These are phyloP conservation scores for Rhinella marina DNA, from an alignment of 2,797 vertebrate genomes.

Conservation along the genomic window DNA sequence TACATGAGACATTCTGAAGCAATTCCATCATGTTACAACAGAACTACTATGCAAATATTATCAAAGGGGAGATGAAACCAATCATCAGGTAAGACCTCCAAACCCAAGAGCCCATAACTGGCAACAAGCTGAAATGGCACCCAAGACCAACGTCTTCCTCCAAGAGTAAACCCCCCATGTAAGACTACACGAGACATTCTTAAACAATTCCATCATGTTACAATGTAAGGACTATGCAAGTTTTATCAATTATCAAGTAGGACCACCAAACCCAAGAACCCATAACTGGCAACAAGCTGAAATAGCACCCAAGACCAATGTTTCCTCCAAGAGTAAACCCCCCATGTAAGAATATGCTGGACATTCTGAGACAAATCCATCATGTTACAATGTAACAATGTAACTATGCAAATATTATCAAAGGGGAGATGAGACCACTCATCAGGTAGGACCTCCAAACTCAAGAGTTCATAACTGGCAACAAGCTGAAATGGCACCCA, in stretches of 20 bases:
- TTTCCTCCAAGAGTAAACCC: neutral
- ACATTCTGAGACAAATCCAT: neutral
- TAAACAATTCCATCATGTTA: neutral
- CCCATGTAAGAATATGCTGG: neutral
- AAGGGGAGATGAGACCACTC: neutral
- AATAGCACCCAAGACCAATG: neutral
- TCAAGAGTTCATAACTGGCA: neutral
- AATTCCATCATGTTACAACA: neutral
- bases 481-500: neutral
- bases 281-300: neutral
- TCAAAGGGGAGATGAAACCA: neutral
- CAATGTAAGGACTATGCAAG: neutral
- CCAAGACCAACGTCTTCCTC: neutral
- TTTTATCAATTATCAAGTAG: neutral
- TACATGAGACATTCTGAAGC: neutral
- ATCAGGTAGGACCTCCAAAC: neutral
- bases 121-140: neutral
- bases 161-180: neutral
- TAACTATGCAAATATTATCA: neutral
- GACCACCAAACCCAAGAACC: neutral
- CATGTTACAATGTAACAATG: neutral
- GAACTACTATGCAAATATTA: neutral
- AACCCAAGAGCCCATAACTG: neutral
- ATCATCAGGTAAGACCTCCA: neutral
- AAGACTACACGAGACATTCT: neutral